Evolutionary conservation across 2,113 vertebrate species (phyloP), one percentile per base, ranked within the genome.

Genomic region (Pongo pygmaeus): DNA sequence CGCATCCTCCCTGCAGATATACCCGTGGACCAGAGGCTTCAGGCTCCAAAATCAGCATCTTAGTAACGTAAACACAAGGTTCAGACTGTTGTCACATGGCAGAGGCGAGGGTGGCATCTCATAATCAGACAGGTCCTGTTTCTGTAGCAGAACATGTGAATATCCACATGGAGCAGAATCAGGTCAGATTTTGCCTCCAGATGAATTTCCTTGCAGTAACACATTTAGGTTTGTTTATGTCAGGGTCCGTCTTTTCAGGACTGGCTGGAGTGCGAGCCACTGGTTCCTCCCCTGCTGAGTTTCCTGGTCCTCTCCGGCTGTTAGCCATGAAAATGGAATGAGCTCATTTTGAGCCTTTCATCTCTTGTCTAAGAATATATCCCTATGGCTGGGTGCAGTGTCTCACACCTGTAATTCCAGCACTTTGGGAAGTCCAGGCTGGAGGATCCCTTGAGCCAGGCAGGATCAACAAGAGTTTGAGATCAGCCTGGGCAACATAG

Each of bases 271-370:
- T 23, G 25, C 14, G 13, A 0, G 18, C 20, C 46, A 2, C 43
- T 10, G 20, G 27, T 38, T 27, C 13, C 13, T 67, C 17, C 23
- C 38, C 38, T 78, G 32, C 69, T 2, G 2, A 87, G 52, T 27
- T 83, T 59, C 75, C 80, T 84, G n/a, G 57, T 87, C 27, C 32
- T 94, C 32, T 85, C 8, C 16, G 84, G 86, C 16, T 2, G 2
- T 80, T 89, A 89, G 61, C 57, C 8, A 13, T 22, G n/a, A 90
- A 96, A 72, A 20, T 78, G 59, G 40, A 77, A 35, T 43, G 38
- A 85, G 78, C 70, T 43, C 40, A 12, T 75, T 96, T 74, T 75
- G 70, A n/a, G 30, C 13, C 80, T 77, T 97, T 85, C 27, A 89
- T 61, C 57, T 69, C 0, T 78, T 95, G 48, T 75, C 43, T 13